Conservation (phyloP, 2,888 invertebrate genomes). For the Drosophila subsilvestris region DNA sequence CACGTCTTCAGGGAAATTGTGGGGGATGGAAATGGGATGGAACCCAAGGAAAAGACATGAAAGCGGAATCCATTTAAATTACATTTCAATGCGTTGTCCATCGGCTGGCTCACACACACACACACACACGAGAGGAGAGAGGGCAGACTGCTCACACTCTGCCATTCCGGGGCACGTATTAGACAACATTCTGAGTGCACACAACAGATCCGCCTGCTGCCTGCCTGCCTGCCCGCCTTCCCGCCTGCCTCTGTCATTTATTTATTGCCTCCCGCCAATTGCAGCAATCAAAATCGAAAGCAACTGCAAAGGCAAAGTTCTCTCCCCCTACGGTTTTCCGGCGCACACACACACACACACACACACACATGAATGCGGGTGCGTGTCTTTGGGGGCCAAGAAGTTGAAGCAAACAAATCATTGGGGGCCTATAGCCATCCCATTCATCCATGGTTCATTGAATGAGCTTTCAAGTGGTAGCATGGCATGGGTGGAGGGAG, state of each 20-base stretch:
- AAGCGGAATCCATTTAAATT: slow-evolving; percentile 61
- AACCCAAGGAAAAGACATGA: slow-evolving; percentile 11
- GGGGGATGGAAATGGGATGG: not conserved
- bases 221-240: not conserved
- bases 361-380: slow-evolving; percentile 5
- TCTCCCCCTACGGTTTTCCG: not conserved
- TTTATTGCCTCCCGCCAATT: slow-evolving; percentile 55
- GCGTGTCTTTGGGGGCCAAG: slow-evolving; percentile 10
- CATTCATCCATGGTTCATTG: slow-evolving; percentile 12
- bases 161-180: slow-evolving; percentile 40
- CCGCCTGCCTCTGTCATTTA: slow-evolving; percentile 45
- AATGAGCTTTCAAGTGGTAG: slow-evolving; percentile 32
- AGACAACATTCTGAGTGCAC: slow-evolving; percentile 35
- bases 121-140: not conserved
- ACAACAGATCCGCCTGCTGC: not conserved
- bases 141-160: not conserved
- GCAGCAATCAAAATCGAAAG: slow-evolving; percentile 54
- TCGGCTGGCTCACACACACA: not conserved
- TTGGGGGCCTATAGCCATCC: slow-evolving; percentile 8
- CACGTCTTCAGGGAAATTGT: slow-evolving; percentile 22
- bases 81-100: slow-evolving; percentile 31
- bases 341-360: slow-evolving; percentile 5
- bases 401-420: slow-evolving; percentile 47
- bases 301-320: slow-evolving; percentile 21
- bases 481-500: not conserved